These are phyloP conservation scores for Macrotrachela quadricornifera DNA, from an alignment of 1,140 invertebrate genomes.

Conservation along the genomic window DNA sequence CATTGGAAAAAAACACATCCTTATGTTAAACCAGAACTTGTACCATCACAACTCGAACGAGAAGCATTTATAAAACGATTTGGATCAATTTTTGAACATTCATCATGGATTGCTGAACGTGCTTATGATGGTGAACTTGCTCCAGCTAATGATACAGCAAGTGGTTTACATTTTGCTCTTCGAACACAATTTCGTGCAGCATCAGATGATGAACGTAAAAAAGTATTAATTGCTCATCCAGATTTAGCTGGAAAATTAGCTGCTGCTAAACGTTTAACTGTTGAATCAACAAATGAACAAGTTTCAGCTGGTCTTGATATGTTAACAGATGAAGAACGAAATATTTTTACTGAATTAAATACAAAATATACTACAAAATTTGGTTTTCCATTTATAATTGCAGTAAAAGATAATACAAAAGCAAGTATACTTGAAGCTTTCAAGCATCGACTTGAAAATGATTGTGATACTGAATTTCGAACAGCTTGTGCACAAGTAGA, in stretches of 20 bases:
- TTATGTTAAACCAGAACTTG: too few species aligned
- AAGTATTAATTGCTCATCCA: constrained; percentile 24
- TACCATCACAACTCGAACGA: too few species aligned
- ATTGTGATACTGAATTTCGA: too few species aligned
- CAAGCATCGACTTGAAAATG: too few species aligned
- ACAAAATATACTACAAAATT: constrained; percentile 41
- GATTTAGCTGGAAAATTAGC: constrained; percentile 42
- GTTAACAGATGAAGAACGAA: constrained; percentile 34
- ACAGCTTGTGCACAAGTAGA: too few species aligned
- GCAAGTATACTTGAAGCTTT: neutral
- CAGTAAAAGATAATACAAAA: constrained; percentile 43
- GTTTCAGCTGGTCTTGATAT: constrained; percentile 35
- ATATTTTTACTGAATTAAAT: constrained; percentile 34
- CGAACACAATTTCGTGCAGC: neutral
- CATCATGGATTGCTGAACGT: too few species aligned
- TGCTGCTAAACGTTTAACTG: constrained; percentile 34
- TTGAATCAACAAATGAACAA: constrained; percentile 40
- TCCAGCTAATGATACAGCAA: neutral
- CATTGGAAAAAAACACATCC: too few species aligned
- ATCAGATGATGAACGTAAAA: constrained; percentile 10
- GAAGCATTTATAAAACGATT: too few species aligned
- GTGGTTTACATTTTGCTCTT: neutral
- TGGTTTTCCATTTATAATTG: constrained; percentile 48
- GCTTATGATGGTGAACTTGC: neutral
- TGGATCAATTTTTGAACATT: too few species aligned